Conservation (phyloP, 2,113 vertebrate species). For the Turdus rufiventris region DNA sequence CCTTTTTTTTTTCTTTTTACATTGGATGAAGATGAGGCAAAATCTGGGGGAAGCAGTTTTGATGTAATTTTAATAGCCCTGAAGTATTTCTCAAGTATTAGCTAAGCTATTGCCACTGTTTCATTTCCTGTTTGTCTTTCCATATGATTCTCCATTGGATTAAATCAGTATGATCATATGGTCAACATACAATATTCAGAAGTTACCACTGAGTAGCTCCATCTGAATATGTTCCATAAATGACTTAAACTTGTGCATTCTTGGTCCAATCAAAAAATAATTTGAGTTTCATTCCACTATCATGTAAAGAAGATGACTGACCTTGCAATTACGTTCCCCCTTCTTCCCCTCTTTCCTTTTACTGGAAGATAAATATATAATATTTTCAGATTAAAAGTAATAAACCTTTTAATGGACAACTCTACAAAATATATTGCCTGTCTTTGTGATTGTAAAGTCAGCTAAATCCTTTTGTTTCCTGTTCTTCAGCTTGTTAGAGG, state of each 20-base stretch:
- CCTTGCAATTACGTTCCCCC: slow-evolving; percentile 11
- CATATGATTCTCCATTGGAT: slow-evolving; percentile 2
- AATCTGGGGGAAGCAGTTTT: slow-evolving; percentile 21
- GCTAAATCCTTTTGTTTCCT: slow-evolving; percentile 11
- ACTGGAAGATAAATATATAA: neutral
- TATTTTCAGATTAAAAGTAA: slow-evolving; percentile 43
- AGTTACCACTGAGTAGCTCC: slow-evolving; percentile 12
- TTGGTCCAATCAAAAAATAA: slow-evolving; percentile 31
- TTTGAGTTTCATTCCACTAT: slow-evolving; percentile 10
- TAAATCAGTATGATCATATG: slow-evolving; percentile 46
- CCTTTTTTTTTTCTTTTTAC: neutral
- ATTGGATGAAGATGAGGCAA: slow-evolving; percentile 12
- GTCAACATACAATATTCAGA: slow-evolving; percentile 48
- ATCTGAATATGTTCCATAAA: slow-evolving; percentile 2
- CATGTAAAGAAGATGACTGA: slow-evolving; percentile 22
- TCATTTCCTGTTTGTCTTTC: slow-evolving; percentile 56
- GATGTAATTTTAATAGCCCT: slow-evolving; percentile 40
- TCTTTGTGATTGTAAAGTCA: slow-evolving; percentile 9
- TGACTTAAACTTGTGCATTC: slow-evolving; percentile 1
- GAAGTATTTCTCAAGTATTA: slow-evolving; percentile 50
- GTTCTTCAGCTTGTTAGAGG: slow-evolving; percentile 83
- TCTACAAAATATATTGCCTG: slow-evolving; percentile 6
- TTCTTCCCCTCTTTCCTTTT: neutral
- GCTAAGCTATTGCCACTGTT: slow-evolving; percentile 56
- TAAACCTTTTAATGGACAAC: slow-evolving; percentile 16